Evolutionary conservation across 2,113 vertebrate genomes (phyloP).

Genomic region (Ciconia boyciana): DNA sequence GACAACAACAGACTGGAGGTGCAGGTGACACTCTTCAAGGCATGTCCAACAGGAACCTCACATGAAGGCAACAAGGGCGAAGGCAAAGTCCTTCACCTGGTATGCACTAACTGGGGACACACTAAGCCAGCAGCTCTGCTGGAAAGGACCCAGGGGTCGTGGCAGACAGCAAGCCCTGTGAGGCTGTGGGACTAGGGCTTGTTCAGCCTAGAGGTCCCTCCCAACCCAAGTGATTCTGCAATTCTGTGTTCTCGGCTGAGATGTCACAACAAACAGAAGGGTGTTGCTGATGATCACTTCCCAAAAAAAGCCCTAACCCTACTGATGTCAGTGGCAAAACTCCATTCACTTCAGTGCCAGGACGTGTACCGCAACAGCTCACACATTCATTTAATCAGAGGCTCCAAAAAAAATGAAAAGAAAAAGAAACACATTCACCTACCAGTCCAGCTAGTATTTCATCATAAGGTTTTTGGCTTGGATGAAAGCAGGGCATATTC

Average conservation of each 20-base stretch:
- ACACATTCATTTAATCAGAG: not conserved
- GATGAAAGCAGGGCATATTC: not conserved
- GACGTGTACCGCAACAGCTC: not conserved
- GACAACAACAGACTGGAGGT: not conserved
- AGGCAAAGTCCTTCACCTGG: not conserved
- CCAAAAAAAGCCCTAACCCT: not conserved
- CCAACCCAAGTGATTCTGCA: not conserved
- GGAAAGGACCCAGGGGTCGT: fast-evolving
- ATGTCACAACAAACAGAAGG: not conserved
- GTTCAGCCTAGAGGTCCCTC: not conserved
- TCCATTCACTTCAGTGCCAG: not conserved
- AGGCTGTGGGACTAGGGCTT: not conserved
- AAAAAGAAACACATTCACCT: not conserved
- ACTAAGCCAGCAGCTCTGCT: not conserved
- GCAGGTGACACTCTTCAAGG: not conserved
- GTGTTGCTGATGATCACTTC: not conserved
- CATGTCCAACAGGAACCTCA: not conserved
- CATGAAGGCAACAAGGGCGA: not conserved
- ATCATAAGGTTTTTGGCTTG: not conserved
- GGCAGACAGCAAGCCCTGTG: not conserved
- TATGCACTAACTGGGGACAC: not conserved
- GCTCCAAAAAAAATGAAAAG: not conserved
- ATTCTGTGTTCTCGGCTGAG: not conserved
- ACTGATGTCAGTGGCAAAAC: not conserved
- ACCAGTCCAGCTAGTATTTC: not conserved